Conservation (phyloP, 2,113 vertebrate species). For the Myotis brandtii region DNA sequence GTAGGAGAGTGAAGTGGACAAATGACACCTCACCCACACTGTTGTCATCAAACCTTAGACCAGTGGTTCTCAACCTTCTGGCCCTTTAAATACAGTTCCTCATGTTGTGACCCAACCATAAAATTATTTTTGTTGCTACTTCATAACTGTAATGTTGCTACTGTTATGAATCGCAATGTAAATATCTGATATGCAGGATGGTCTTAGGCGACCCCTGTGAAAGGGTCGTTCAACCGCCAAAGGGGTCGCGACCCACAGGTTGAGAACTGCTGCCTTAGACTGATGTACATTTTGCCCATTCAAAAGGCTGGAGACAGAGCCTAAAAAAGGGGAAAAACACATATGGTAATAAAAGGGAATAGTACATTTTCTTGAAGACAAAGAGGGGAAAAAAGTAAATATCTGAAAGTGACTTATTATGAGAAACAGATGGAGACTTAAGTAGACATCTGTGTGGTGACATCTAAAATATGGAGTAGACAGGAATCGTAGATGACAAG, state of each 20-base stretch:
- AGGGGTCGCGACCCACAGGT: too few relatives aligned
- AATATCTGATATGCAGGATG: too few relatives aligned
- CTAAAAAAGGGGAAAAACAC: neutral
- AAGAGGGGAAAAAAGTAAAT: slow-evolving; percentile 30
- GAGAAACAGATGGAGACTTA: slow-evolving; percentile 72
- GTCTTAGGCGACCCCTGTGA: too few relatives aligned
- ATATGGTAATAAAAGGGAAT: slow-evolving; percentile 38
- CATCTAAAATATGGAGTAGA: slow-evolving; percentile 78
- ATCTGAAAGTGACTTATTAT: slow-evolving; percentile 72
- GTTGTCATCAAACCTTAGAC: neutral
- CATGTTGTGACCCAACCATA: too few relatives aligned
- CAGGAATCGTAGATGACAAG: slow-evolving; percentile 53
- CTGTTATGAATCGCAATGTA: too few relatives aligned
- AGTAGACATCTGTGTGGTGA: slow-evolving; percentile 69
- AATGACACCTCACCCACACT: neutral
- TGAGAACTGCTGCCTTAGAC: neutral
- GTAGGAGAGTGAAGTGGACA: neutral
- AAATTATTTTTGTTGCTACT: too few relatives aligned
- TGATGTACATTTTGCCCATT: neutral
- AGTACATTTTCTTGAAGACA: slow-evolving; percentile 58
- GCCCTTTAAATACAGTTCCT: too few relatives aligned
- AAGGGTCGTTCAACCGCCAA: too few relatives aligned
- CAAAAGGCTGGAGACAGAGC: neutral
- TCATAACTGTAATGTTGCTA: too few relatives aligned
- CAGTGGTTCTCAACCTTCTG: too few relatives aligned